Evolutionary conservation across 2,888 invertebrate genomes (phyloP).

Genomic region (Eupsilia transversa): DNA sequence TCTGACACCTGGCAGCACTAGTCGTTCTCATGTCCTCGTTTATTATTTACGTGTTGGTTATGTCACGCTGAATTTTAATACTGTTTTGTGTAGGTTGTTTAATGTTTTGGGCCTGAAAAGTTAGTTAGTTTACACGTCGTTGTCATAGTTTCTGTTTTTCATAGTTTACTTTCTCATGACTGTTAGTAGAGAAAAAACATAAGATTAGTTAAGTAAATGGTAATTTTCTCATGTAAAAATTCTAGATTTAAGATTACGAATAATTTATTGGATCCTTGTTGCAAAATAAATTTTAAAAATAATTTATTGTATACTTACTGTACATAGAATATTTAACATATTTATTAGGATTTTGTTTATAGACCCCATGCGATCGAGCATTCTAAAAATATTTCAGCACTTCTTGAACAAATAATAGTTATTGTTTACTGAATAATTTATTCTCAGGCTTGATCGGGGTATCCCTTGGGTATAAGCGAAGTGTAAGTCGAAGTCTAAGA

Average conservation of each 20-base stretch:
- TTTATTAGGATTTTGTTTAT: not conserved
- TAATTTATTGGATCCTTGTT: too few species aligned
- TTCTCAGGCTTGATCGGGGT: not conserved
- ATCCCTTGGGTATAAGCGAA: too few species aligned
- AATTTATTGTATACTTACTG: too few species aligned
- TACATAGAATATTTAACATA: too few species aligned
- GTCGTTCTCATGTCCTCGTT: slow-evolving; percentile 10
- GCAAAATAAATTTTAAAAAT: too few species aligned
- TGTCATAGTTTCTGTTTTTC: slow-evolving; percentile 2
- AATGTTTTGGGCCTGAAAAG: not conserved
- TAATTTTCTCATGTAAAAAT: not conserved
- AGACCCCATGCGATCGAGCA: not conserved
- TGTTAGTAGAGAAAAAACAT: not conserved
- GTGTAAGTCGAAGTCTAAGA: too few species aligned
- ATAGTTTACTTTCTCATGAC: not conserved
- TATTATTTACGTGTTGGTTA: slow-evolving; percentile 39
- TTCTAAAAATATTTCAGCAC: not conserved
- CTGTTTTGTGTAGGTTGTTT: slow-evolving; percentile 21
- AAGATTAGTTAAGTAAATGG: not conserved
- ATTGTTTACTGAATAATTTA: slow-evolving; percentile 26
- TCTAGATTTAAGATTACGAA: not conserved
- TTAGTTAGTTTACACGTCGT: not conserved
- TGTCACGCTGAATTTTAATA: slow-evolving; percentile 40
- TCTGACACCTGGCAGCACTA: not conserved
- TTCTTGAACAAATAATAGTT: slow-evolving; percentile 6